Evolutionary conservation across 2,888 invertebrate genomes (phyloP), one percentile per base, ranked within the genome.

Genomic region (Epinotia bilunana): DNA sequence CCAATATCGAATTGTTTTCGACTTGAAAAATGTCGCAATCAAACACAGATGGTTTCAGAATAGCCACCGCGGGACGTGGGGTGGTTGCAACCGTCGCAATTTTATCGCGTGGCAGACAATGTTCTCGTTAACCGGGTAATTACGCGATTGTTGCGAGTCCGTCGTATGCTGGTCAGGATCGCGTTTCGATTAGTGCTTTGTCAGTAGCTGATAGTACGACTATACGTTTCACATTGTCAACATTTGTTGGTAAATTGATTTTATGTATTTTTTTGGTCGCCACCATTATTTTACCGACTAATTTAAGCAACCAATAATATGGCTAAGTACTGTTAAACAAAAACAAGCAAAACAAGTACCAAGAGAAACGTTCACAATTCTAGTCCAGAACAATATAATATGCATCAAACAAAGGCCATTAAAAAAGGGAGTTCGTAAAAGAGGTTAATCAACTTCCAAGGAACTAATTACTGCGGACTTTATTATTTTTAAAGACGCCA

Each of bases 401-500:
- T 69, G 58, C 69, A 69, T 69, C 58, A 69, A 69, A 69, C 58
- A 69, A 69, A 60, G 23, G 46, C 46, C 16, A 69, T 60, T 69
- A 46, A 69, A 68, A 60, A 69, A 46, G 69, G 23, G 28, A 16
- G 16, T 58, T 28, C 69, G 43, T 69, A 69, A 69, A 69, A 69
- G 60, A 69, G 58, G 69, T 69, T 69, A 69, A 69, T 69, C 69
- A 60, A 69, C 69, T 69, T 69, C 60, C 69, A 46, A 60, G 69
- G n/a, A 69, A 69, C 69, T 69, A 69, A 69, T 69, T 69, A 69
- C 58, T 58, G 58, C 58, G 69, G 69, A 69, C 69, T 69, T 69
- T 69, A 69, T 69, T 69, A 60, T 69, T 69, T 69, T 69, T 69
- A 69, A 69, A 69, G 69, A 58, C 69, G 69, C 69, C 69, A 43